These are phyloP conservation scores for Alouatta caraya DNA, from an alignment of 2,797 vertebrate species.

Conservation along the genomic window DNA sequence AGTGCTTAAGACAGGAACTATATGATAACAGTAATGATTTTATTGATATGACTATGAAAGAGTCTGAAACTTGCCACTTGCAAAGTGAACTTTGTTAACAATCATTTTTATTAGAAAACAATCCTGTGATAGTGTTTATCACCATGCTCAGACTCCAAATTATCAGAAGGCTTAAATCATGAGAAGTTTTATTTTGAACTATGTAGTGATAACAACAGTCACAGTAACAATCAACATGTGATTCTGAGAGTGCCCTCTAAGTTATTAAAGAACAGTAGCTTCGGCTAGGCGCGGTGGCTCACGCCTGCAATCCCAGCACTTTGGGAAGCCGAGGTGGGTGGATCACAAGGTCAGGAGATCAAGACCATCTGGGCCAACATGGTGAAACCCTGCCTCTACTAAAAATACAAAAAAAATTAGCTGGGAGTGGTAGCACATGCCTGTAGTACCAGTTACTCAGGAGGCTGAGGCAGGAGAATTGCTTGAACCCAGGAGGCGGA, in stretches of 20 bases:
- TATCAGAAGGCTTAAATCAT: neutral
- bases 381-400: too few relatives aligned
- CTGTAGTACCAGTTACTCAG: too few relatives aligned
- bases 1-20: neutral
- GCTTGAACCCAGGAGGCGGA: too few relatives aligned
- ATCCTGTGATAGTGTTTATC: neutral
- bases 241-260: neutral
- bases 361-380: too few relatives aligned
- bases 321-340: too few relatives aligned
- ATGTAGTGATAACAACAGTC: neutral
- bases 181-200: neutral
- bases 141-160: neutral
- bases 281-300: too few relatives aligned
- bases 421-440: too few relatives aligned
- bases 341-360: too few relatives aligned
- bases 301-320: too few relatives aligned
- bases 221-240: neutral
- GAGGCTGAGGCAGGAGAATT: too few relatives aligned
- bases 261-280: neutral
- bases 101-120: neutral
- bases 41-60: neutral
- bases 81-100: neutral
- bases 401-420: too few relatives aligned
- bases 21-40: neutral
- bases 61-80: neutral